Evolutionary conservation across 2,888 invertebrate species (phyloP).

Genomic region (Rotaria magnacalcarata): DNA sequence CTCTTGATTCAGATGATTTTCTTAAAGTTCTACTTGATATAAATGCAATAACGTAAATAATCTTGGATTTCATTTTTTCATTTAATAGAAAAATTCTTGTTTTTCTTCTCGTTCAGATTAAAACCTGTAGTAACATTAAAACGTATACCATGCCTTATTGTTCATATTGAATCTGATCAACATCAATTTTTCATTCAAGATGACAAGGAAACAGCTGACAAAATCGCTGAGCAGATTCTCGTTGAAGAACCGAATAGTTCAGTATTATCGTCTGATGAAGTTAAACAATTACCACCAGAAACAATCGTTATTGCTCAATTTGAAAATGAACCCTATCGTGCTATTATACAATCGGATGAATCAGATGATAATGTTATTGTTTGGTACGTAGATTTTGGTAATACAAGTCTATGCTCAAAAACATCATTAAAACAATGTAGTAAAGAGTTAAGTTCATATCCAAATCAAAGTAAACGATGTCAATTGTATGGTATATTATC

Average conservation of each 20-base stretch:
- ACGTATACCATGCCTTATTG: neutral
- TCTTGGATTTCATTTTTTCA: neutral
- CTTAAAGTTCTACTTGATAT: neutral
- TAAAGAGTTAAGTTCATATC: neutral
- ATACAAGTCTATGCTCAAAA: neutral
- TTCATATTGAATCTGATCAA: neutral
- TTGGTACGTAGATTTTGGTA: conserved; percentile 15
- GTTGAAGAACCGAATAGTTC: neutral
- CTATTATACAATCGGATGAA: neutral
- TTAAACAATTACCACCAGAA: neutral
- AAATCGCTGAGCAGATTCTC: neutral
- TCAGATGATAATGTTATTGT: neutral
- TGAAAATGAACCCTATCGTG: neutral
- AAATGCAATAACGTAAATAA: neutral
- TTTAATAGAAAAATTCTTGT: neutral
- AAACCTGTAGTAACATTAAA: neutral
- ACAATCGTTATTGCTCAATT: neutral
- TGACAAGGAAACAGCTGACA: neutral
- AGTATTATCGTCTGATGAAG: neutral
- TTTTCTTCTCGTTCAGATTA: neutral
- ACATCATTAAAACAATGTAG: neutral
- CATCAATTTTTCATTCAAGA: conserved; percentile 6
- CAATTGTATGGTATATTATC: neutral
- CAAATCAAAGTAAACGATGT: neutral
- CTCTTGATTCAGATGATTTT: neutral